phyloP scores from a whole-genome alignment of 2,797 vertebrate genomes.

The Amblyraja radiata region DNA sequence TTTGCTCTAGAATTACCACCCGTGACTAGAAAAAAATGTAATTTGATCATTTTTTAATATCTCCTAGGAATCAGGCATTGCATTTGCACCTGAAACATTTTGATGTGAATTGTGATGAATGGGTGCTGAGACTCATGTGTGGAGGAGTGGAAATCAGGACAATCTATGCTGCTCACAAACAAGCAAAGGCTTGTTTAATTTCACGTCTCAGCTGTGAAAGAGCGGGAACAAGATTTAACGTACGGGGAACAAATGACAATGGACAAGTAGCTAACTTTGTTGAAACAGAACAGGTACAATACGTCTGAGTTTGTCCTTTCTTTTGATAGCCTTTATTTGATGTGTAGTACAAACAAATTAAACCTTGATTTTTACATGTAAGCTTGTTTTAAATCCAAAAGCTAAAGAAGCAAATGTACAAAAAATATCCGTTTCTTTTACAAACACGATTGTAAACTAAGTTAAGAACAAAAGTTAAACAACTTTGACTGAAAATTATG shows the following conservation, averaged over 20 bases:
- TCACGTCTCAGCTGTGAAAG: conserved; percentile 92
- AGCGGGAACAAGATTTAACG: conserved; percentile 91
- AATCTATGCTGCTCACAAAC: conserved; percentile 94
- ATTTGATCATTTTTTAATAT: neutral
- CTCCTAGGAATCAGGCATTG: conserved; percentile 84
- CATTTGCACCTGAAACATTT: conserved; percentile 96
- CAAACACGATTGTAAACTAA: neutral
- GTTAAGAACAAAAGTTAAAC: neutral
- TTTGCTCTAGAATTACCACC: neutral
- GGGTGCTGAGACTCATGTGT: conserved; percentile 91
- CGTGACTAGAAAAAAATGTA: neutral
- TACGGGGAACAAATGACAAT: conserved; percentile 89
- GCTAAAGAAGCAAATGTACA: neutral
- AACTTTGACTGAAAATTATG: neutral
- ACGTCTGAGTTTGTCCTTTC: neutral
- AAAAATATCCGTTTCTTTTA: neutral
- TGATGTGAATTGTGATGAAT: conserved; percentile 91
- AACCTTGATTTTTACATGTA: neutral
- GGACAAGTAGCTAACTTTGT: conserved; percentile 97
- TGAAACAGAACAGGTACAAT: conserved; percentile 87
- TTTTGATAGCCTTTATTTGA: neutral
- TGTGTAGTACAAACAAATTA: too few species aligned
- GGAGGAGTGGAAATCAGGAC: conserved; percentile 94
- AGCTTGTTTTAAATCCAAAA: neutral
- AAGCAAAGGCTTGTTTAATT: conserved; percentile 95